phyloP scores from a whole-genome alignment of 2,888 invertebrate species.

The Pediacus dermestoides region DNA sequence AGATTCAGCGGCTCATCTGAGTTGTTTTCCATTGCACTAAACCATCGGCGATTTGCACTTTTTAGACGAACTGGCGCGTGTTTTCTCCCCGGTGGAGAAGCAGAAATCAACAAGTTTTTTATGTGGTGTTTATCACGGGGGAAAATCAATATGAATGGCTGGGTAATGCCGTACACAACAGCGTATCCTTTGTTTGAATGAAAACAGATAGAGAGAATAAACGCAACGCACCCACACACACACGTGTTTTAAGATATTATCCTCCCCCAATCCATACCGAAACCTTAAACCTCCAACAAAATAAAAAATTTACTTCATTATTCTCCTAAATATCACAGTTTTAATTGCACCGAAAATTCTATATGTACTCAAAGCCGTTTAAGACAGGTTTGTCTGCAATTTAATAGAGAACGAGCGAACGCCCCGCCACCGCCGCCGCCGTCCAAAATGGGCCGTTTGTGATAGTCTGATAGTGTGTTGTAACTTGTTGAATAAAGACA shows the following conservation, averaged over 20 bases:
- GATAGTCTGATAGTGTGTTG: conserved; percentile 33
- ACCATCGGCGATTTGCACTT: conserved; percentile 8
- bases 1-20: conserved; percentile 52
- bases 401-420: conserved; percentile 17
- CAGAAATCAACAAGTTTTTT: conserved; percentile 55
- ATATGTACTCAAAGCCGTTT: too few species aligned
- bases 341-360: conserved; percentile 19
- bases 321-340: conserved; percentile 19
- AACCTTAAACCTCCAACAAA: too few species aligned
- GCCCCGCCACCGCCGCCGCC: conserved; percentile 17
- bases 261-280: neutral
- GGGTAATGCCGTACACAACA: conserved; percentile 38
- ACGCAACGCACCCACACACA: conserved; percentile 8
- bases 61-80: conserved; percentile 12
- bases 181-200: conserved; percentile 50
- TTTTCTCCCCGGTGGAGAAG: conserved; percentile 33
- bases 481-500: conserved; percentile 36
- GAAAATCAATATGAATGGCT: conserved; percentile 53
- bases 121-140: conserved; percentile 49
- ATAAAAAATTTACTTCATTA: too few species aligned
- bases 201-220: conserved; percentile 42
- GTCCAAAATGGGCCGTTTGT: conserved; percentile 21
- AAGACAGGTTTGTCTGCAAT: conserved; percentile 21
- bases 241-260: conserved; percentile 11
- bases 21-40: conserved; percentile 45